Percentiles rank a stretch among this genome's conserved stretches.
Conservation (phyloP, 2,797 vertebrate species). For the Steatocranus sp. region DNA sequence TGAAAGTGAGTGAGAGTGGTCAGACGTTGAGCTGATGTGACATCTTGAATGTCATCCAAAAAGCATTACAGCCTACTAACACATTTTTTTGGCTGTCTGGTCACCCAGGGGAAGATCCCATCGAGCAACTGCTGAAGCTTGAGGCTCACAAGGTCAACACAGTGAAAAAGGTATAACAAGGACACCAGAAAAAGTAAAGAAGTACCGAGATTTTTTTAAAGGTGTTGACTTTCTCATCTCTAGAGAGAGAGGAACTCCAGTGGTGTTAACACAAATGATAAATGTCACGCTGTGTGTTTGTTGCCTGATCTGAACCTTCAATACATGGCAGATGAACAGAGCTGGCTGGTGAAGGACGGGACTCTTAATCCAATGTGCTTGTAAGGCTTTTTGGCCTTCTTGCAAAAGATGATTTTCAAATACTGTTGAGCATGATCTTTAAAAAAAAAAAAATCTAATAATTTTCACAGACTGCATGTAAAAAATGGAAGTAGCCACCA, state of each 20-base stretch:
- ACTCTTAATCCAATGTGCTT: background rate
- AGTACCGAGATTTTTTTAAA: background rate
- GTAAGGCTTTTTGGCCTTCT: background rate
- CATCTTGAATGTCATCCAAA: slow-evolving; percentile 39
- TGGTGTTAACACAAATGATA: background rate
- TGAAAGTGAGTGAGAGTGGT: slow-evolving; percentile 59
- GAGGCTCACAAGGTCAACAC: slow-evolving; percentile 82
- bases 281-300: background rate
- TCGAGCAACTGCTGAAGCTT: slow-evolving; percentile 85
- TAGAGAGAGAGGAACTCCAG: background rate
- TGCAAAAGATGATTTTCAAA: background rate
- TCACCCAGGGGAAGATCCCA: slow-evolving; percentile 74
- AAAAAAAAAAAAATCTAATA: background rate
- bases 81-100: slow-evolving; percentile 15
- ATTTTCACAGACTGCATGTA: background rate
- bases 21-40: slow-evolving; percentile 23
- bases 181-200: background rate
- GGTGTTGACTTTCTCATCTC: background rate
- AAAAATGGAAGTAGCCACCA: background rate
- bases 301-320: background rate
- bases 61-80: slow-evolving; percentile 14
- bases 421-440: background rate
- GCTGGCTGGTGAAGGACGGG: background rate
- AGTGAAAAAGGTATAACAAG: slow-evolving; percentile 83
- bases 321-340: background rate